Conservation (phyloP, 2,888 invertebrate species). For the Drosophila eohydei region DNA sequence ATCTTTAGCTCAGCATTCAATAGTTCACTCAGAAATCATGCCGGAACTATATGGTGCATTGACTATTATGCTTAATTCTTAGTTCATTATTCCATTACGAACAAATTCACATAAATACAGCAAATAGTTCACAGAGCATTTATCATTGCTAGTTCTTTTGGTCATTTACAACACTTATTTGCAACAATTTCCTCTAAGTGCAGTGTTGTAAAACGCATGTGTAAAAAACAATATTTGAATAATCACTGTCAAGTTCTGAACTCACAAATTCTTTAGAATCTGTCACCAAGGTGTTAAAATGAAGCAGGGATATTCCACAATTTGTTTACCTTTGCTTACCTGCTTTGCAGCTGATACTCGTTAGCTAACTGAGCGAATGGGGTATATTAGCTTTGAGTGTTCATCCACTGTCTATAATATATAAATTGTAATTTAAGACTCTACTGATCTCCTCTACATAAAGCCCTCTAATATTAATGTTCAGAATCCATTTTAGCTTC, state of each 20-base stretch:
- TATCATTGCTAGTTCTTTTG: too few relatives aligned
- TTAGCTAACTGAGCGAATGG: not conserved
- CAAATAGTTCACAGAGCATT: too few relatives aligned
- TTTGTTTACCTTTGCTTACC: not conserved
- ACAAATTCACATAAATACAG: too few relatives aligned
- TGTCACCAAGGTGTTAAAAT: conserved; percentile 17
- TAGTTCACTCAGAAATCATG: too few relatives aligned
- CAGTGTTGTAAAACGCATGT: not conserved
- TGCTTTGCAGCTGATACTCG: not conserved
- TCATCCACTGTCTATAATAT: not conserved
- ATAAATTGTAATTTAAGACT: not conserved
- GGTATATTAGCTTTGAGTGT: not conserved
- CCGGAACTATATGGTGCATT: too few relatives aligned
- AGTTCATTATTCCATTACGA: too few relatives aligned
- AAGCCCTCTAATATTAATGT: not conserved
- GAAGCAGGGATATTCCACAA: not conserved
- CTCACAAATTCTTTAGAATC: conserved; percentile 8
- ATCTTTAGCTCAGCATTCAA: too few relatives aligned
- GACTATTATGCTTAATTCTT: too few relatives aligned
- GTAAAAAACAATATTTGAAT: not conserved
- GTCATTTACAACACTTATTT: not conserved
- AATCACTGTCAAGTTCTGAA: not conserved
- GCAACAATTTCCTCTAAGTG: not conserved
- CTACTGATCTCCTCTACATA: not conserved
- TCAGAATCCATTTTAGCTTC: not conserved